Percentiles rank a stretch among this genome's conserved stretches.
Evolutionary conservation across 2,888 invertebrate genomes (phyloP).

Genomic region (Prosopocoilus inquinatus): DNA sequence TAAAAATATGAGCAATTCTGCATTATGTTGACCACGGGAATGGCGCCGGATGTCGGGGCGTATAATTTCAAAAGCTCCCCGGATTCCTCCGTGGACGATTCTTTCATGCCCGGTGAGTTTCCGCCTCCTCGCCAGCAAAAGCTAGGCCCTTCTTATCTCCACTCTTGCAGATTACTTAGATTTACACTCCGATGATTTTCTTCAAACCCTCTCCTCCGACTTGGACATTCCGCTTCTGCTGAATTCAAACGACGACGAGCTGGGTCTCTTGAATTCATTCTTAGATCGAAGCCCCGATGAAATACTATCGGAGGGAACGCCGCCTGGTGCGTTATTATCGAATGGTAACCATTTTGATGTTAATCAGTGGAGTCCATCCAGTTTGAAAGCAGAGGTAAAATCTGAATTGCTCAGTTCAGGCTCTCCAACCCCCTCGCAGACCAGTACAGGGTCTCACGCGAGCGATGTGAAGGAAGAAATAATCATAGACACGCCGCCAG

Average conservation of each 20-base stretch:
- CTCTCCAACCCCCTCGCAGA: slow-evolving; percentile 32
- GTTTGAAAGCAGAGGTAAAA: slow-evolving; percentile 20
- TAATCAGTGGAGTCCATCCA: slow-evolving; percentile 1
- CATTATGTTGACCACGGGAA: slow-evolving; percentile 41
- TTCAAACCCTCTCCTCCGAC: slow-evolving; percentile 45
- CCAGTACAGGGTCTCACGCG: slow-evolving; percentile 32
- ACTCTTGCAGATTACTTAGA: slow-evolving; percentile 29
- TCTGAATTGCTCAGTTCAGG: slow-evolving; percentile 30
- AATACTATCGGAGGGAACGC: slow-evolving; percentile 43
- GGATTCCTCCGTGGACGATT: slow-evolving; percentile 42
- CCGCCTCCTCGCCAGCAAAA: neutral
- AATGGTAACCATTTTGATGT: neutral
- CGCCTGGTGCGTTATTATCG: slow-evolving; percentile 25
- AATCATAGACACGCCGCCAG: slow-evolving; percentile 28
- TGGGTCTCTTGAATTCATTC: slow-evolving; percentile 42
- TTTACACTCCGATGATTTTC: slow-evolving; percentile 43
- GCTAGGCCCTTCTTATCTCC: neutral
- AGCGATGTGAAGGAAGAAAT: slow-evolving; percentile 26
- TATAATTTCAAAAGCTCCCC: slow-evolving; percentile 44
- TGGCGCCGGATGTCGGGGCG: slow-evolving; percentile 34
- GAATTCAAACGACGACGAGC: slow-evolving; percentile 43
- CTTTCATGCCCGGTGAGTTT: slow-evolving; percentile 39
- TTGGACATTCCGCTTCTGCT: slow-evolving; percentile 47
- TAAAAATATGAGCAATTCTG: slow-evolving; percentile 1
- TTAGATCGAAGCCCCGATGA: slow-evolving; percentile 45